These are phyloP conservation scores for Sinonovacula constricta DNA, from an alignment of 1,140 invertebrate species.

Conservation along the genomic window DNA sequence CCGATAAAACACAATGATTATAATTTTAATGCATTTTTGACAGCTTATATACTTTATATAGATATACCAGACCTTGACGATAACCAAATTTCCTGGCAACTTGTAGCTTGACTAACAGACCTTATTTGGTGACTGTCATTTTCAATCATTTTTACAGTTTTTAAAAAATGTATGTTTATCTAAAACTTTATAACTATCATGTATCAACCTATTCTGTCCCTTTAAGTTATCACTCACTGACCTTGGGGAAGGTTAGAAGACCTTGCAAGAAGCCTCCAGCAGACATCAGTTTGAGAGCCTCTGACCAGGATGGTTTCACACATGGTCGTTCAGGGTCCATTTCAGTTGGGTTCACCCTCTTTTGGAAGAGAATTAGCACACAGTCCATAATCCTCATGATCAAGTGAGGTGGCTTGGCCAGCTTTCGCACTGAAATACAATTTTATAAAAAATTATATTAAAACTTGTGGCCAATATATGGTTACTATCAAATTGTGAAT, in stretches of 20 bases:
- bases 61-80: too few relatives aligned
- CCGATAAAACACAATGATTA: too few relatives aligned
- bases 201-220: neutral
- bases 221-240: slow-evolving; percentile 32
- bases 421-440: slow-evolving; percentile 88
- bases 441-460: too few relatives aligned
- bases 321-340: slow-evolving; percentile 89
- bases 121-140: neutral
- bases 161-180: neutral
- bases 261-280: slow-evolving; percentile 95
- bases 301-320: slow-evolving; percentile 94
- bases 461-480: too few relatives aligned
- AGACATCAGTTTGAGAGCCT: slow-evolving; percentile 98
- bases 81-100: too few relatives aligned
- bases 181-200: slow-evolving; percentile 12
- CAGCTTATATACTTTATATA: too few relatives aligned
- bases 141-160: neutral
- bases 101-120: neutral
- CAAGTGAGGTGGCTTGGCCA: slow-evolving; percentile 95
- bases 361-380: slow-evolving; percentile 94
- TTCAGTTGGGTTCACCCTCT: slow-evolving; percentile 89
- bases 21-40: too few relatives aligned
- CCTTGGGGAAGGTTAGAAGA: slow-evolving; percentile 96
- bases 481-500: too few relatives aligned
- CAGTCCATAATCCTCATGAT: slow-evolving; percentile 99